Conservation (phyloP, 2,113 vertebrate genomes). For the Corynorhinus townsendii region DNA sequence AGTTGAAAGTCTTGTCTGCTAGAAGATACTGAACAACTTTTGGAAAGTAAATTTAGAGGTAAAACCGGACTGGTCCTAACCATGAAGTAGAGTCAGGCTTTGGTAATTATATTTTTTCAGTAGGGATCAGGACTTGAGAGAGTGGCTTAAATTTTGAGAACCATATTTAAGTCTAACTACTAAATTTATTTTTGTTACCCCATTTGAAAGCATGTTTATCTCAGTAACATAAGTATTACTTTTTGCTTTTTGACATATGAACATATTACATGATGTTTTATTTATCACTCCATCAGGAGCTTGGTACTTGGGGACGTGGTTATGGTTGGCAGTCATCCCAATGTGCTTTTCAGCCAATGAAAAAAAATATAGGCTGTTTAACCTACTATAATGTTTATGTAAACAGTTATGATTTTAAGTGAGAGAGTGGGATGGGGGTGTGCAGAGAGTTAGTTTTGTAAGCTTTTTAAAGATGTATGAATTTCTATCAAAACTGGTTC, state of each 20-base stretch:
- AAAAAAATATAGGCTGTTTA: background rate
- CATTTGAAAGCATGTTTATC: constrained; percentile 31
- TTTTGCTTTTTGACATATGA: constrained; percentile 19
- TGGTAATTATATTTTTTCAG: background rate
- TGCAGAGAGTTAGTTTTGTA: background rate
- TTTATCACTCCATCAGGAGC: background rate
- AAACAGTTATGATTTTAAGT: background rate
- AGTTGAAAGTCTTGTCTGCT: background rate
- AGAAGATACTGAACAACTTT: background rate
- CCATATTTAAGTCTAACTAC: background rate
- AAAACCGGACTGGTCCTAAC: background rate
- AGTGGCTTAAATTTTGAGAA: constrained; percentile 21
- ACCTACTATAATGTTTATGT: constrained; percentile 22
- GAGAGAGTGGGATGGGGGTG: background rate
- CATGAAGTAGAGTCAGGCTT: background rate
- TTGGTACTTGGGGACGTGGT: background rate
- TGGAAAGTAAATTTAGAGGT: background rate
- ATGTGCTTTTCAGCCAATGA: constrained; percentile 12
- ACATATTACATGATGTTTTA: constrained; percentile 25
- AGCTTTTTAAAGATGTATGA: background rate
- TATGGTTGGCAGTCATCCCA: background rate
- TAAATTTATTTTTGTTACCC: constrained; percentile 33
- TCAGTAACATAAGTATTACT: background rate
- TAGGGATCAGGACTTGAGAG: background rate
- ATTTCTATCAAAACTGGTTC: background rate